Conservation (phyloP, 1,140 invertebrate species). For the Phocides pigmalion region DNA sequence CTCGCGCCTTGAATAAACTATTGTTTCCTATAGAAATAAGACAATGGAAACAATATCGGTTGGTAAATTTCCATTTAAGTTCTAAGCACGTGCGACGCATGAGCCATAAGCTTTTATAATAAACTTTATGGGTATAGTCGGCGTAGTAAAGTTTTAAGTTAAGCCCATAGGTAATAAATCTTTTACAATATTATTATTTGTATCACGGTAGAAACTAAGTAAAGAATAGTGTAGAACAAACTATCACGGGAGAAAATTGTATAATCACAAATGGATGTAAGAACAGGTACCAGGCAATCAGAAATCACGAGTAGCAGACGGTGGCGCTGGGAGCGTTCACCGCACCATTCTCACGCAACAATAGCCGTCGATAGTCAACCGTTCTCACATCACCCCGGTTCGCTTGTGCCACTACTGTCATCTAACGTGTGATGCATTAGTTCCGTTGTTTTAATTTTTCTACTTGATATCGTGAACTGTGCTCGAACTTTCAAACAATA, state of each 20-base stretch:
- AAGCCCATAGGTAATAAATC: not conserved
- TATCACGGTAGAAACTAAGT: not conserved
- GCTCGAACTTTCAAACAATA: not conserved
- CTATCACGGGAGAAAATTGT: conserved; percentile 27
- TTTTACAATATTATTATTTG: not conserved
- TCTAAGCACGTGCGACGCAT: conserved; percentile 40
- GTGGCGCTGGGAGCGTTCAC: conserved; percentile 38
- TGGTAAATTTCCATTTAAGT: conserved; percentile 42
- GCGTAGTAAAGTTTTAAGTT: not conserved
- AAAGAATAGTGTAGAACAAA: not conserved
- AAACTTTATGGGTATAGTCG: not conserved
- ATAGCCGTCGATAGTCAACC: conserved; percentile 39
- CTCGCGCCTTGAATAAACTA: conserved; percentile 54
- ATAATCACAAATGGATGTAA: conserved; percentile 22
- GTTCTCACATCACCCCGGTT: conserved; percentile 45
- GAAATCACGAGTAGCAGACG: conserved; percentile 48
- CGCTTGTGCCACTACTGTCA: conserved; percentile 32
- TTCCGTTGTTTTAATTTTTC: conserved; percentile 27
- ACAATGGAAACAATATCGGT: conserved; percentile 39
- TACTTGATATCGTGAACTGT: not conserved
- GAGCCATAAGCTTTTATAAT: conserved; percentile 16
- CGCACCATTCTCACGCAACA: conserved; percentile 58
- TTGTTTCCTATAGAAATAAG: conserved; percentile 48
- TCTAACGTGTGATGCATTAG: conserved; percentile 28
- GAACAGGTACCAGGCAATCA: conserved; percentile 46